Evolutionary conservation across 2,888 invertebrate species (phyloP).

Genomic region (Lasioglossum malachurum): DNA sequence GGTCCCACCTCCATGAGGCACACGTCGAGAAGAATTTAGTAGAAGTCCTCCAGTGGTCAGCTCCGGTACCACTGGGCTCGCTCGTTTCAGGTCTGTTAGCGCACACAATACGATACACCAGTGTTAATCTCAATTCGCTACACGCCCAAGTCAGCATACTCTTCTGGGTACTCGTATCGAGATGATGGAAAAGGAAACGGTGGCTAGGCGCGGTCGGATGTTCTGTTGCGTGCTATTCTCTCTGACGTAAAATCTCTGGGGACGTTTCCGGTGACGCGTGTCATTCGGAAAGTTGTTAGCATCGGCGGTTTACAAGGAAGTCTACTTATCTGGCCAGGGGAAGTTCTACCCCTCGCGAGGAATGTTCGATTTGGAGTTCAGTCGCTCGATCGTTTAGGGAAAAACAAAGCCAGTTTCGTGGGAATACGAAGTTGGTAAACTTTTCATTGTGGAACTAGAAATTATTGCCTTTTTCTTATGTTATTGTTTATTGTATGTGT

Average conservation of each 20-base stretch:
- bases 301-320: background rate
- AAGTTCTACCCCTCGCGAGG: background rate
- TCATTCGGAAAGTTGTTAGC: background rate
- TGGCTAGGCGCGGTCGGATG: background rate
- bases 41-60: slow-evolving; percentile 85
- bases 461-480: too few species aligned
- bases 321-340: background rate
- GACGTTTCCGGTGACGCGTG: background rate
- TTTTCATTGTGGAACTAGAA: too few species aligned
- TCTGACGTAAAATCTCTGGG: background rate
- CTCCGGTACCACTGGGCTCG: slow-evolving; percentile 85
- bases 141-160: slow-evolving; percentile 68
- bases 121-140: slow-evolving; percentile 77
- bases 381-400: background rate
- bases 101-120: slow-evolving; percentile 79
- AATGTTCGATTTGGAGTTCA: background rate
- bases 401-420: background rate
- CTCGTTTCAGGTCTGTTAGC: slow-evolving; percentile 86
- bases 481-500: too few species aligned
- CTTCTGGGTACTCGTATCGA: slow-evolving; percentile 48
- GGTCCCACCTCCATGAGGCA: slow-evolving; percentile 83
- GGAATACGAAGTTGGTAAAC: background rate
- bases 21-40: slow-evolving; percentile 81
- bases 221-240: slow-evolving; percentile 1
- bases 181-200: slow-evolving; percentile 24